Conservation (phyloP, 2,888 invertebrate genomes). For the Dryocosmus kuriphilus region DNA sequence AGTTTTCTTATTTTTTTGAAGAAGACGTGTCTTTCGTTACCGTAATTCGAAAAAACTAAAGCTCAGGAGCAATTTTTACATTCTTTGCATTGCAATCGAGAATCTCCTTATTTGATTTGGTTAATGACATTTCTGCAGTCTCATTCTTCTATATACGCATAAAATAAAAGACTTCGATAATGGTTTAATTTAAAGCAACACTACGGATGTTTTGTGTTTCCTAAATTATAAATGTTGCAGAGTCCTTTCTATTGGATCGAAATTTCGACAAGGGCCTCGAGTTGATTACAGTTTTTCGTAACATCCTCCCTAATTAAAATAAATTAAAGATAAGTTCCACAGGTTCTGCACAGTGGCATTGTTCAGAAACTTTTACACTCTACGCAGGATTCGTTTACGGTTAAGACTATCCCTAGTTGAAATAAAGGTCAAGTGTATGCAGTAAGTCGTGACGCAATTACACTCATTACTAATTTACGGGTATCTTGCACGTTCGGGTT, state of each 20-base stretch:
- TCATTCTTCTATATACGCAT: too few relatives aligned
- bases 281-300: conserved; percentile 67
- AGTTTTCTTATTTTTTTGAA: background rate
- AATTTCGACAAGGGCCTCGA: conserved; percentile 65
- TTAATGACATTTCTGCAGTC: too few relatives aligned
- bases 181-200: too few relatives aligned
- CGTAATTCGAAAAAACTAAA: conserved; percentile 4
- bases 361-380: conserved; percentile 66
- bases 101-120: background rate
- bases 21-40: conserved; percentile 1
- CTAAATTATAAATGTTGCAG: conserved; percentile 41
- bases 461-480: conserved; percentile 56
- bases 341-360: conserved; percentile 63
- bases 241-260: conserved; percentile 52
- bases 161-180: too few relatives aligned
- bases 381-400: conserved; percentile 59
- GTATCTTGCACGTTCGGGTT: conserved; percentile 48
- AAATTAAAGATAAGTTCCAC: conserved; percentile 69
- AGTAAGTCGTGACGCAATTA: conserved; percentile 56
- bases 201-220: background rate
- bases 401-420: conserved; percentile 60
- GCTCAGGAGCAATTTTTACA: background rate
- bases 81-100: background rate
- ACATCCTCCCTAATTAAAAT: conserved; percentile 74
- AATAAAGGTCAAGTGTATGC: conserved; percentile 75